These are phyloP conservation scores for Poeciliopsis gracilis DNA, from an alignment of 2,797 vertebrate genomes.

Conservation along the genomic window DNA sequence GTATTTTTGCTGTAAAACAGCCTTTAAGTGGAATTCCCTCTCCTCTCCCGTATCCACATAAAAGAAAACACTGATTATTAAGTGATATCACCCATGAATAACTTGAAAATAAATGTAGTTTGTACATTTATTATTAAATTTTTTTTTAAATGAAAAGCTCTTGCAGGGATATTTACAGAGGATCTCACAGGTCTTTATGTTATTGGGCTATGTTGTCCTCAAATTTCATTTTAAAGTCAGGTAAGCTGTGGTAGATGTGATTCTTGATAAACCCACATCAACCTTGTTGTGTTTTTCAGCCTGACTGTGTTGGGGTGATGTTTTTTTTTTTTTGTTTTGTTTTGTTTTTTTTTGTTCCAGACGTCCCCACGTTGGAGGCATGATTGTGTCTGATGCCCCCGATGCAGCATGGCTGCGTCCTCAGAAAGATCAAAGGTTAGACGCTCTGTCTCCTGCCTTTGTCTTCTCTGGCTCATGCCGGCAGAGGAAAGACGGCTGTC, in stretches of 20 bases:
- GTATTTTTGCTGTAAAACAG: neutral
- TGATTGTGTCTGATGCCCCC: slow-evolving; percentile 73
- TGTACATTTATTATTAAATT: slow-evolving; percentile 2
- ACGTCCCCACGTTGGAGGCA: slow-evolving; percentile 73
- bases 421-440: slow-evolving; percentile 86
- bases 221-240: slow-evolving; percentile 79
- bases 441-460: slow-evolving; percentile 84
- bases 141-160: neutral
- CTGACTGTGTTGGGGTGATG: slow-evolving; percentile 67
- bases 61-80: slow-evolving; percentile 52
- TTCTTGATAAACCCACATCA: slow-evolving; percentile 77
- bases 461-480: slow-evolving; percentile 77
- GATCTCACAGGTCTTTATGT: slow-evolving; percentile 56
- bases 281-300: slow-evolving; percentile 55
- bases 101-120: neutral
- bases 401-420: slow-evolving; percentile 72
- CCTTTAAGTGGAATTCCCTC: neutral
- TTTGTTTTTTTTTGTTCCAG: slow-evolving; percentile 60
- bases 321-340: slow-evolving; percentile 49
- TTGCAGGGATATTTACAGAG: neutral
- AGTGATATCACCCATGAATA: slow-evolving; percentile 17
- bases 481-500: slow-evolving; percentile 82
- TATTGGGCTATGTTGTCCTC: slow-evolving; percentile 62
- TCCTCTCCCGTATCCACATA: slow-evolving; percentile 35
- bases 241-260: slow-evolving; percentile 73